Evolutionary conservation across 2,797 vertebrate species (phyloP), one percentile per base, ranked within the genome.

Genomic region (Anabacerthia variegaticeps): DNA sequence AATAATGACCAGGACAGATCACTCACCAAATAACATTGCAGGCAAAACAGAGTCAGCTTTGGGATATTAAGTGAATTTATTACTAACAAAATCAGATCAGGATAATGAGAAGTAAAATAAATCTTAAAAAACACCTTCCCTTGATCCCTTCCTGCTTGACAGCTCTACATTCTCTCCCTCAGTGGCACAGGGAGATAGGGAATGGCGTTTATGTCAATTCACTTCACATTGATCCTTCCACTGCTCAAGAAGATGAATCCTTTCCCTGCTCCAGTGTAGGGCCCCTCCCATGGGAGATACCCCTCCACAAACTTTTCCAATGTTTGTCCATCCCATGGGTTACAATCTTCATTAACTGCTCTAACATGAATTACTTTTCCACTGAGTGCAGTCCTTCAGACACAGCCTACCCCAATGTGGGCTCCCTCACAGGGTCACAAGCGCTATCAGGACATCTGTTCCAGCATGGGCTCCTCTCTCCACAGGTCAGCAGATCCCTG

Each of bases 321-420:
- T 0, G 0, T 44, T 10, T 36, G 3, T n/a, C 49, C 23, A 17
- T 62, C 19, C 20, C 36, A 55, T 2, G 4, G 26, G 7, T 20
- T 55, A 7, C 10, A 12, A 27, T 24, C 27, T 56, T 36, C 36
- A 18, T 10, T 16, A n/a, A 49, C 36, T 63, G 5, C 3, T 56
- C 7, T 32, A 69, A 37, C 3, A 34, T 30, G 17, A 32, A 12
- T 3, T 16, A 11, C 18, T 63, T 34, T 56, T 63, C 49, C 20
- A 26, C 17, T 5, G 20, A 28, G 10, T 43, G 27, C 10, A 12
- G 43, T 63, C 37, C 37, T 71, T 39, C 24, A 22, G 56, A n/a
- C 49, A 37, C 32, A 63, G 16, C 9, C 23, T 69, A 5, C 28
- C 44, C 14, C 37, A 34, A 2, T 1, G 2, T 22, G 8, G 7